Base-by-base conservation (phyloP, 2,888 invertebrate species). In the Rhaphigaster nebulosa region DNA sequence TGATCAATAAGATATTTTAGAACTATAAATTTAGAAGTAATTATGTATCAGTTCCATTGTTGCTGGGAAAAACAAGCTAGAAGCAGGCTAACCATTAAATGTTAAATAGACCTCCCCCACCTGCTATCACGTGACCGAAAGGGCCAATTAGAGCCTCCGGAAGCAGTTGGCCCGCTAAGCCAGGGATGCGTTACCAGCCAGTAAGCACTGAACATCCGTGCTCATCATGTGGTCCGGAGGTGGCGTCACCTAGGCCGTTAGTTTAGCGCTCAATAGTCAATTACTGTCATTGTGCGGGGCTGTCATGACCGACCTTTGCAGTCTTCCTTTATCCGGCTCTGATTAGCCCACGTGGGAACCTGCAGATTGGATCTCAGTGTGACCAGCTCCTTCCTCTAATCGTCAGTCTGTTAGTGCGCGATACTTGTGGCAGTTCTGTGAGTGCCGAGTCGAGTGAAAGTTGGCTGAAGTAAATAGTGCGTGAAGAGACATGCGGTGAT, bases 141-240 rank as follows among this genome's bases (percentile, higher is more conserved):
- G 84, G 50, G 84, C 87, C 87, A 87, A 87, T 87, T 87, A 87
- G 87, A 38, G 45, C 23, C 56, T 65, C 88, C 88, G 88, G 88
- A 88, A 88, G 65, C 88, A 56, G 65, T 29, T 88, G 88, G 60
- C 88, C 88, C 65, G 88, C 88, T 88, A 88, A 88, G 88, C 88
- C 88, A 88, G 65, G 88, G 88, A 88, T 88, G 88, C 88, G 88
- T 88, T 88, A 88, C 88, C 13, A 34, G 41, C 65, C 87, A 87
- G 87, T 87, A 23, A 84, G 84, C 84, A n/a, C 13, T 84, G 13
- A 84, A 84, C 84, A 84, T 84, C 84, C 45, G 45, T 84, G 87
- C 52, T 52, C 87, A 56, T 52, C 52, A 56, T 56, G 56, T 56
- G 87, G 87, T 87, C 87, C 56, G 87, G 54, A 56, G 87, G 87